A percentile compares a stretch with the other conserved stretches of the same genome.
These are phyloP conservation scores for Vipera ursinii DNA, from an alignment of 2,797 vertebrate genomes.

Conservation along the genomic window DNA sequence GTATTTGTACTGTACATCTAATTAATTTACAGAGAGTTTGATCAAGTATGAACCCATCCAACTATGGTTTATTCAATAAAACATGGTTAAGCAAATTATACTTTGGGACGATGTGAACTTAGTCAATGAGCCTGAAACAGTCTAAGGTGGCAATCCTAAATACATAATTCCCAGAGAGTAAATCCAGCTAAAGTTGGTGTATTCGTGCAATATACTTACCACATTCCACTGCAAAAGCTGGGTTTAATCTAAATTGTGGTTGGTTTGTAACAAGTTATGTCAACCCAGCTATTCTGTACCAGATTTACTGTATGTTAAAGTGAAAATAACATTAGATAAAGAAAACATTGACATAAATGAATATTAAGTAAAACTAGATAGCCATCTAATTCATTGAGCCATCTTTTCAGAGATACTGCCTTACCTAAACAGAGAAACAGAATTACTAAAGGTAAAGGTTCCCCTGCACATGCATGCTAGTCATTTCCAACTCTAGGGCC, in stretches of 20 bases:
- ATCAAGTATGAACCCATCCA: neutral
- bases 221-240: neutral
- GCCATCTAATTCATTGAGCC: neutral
- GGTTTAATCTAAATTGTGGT: neutral
- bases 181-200: neutral
- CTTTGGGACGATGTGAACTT: neutral
- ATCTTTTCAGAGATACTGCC: neutral
- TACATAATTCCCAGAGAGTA: neutral
- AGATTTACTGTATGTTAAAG: neutral
- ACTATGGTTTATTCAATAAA: neutral
- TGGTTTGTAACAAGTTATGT: neutral
- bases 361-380: neutral
- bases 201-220: neutral
- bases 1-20: neutral
- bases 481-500: too few species aligned
- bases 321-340: neutral
- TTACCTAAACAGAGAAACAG: neutral
- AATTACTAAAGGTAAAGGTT: neutral
- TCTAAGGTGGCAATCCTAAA: neutral
- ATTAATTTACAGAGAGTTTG: neutral
- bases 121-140: neutral
- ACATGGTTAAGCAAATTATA: neutral
- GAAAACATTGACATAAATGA: neutral
- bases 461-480: too few species aligned
- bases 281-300: neutral